Evolutionary conservation across 2,888 invertebrate genomes (phyloP), one percentile per base, ranked within the genome.

Genomic region (Chorisops tibialis): DNA sequence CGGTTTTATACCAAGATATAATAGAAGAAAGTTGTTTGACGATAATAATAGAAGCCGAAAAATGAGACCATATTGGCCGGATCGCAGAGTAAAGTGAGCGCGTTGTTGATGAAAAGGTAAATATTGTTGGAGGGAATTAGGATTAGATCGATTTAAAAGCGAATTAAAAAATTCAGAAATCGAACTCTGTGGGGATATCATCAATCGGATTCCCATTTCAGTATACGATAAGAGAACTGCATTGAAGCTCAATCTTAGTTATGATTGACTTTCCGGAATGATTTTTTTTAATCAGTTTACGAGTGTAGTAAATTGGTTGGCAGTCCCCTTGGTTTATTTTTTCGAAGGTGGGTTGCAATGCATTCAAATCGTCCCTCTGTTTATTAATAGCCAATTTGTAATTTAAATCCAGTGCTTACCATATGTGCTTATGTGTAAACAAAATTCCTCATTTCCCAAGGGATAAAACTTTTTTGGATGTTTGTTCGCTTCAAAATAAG

Each of bases 321-420:
- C 30, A 30, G 30, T 30, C 30, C 30, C 30, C 30, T 30, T 30
- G 30, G 30, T 9, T 9, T 7, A 30, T 30, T 5, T 30, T 30
- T 30, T 30, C 30, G 9, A 1, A 30, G 16, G 16, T 16, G 4
- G 43, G 22, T 11, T 11, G 45, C 39, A 19, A 30, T 43, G 45
- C 45, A 51, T 52, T 61, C 51, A 51, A 51, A 51, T 61, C 41
- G 6, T 24, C 39, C 43, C 51, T 50, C 52, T 60, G 50, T 61
- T 51, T 51, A 51, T 30, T 52, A 54, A 61, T 61, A 61, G 61
- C 48, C 61, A 61, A 61, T 61, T 61, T 61, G 61, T 61, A 61
- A 61, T 61, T 61, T 61, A 54, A 61, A 61, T 61, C 61, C 45
- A 11, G 45, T n/a, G n/a, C 16, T 22, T 38, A 45, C 24, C 61